Base-by-base conservation (phyloP, 1,140 invertebrate species). In the Saccostrea echinata region DNA sequence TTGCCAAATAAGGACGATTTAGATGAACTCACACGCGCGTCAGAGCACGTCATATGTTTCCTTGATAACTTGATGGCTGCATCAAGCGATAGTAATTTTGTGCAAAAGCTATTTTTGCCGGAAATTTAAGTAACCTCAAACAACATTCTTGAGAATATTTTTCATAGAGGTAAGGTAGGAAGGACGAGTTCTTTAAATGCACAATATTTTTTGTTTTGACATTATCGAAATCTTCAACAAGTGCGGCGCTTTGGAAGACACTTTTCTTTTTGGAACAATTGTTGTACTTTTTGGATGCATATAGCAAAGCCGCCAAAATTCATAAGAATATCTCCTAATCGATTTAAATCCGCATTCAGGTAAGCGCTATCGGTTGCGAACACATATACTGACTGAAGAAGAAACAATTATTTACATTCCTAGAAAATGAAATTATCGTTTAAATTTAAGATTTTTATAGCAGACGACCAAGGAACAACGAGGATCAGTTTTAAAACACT, bases 201-300 rank as follows among this genome's bases (percentile, higher is more conserved):
- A 12, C 57, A 61, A 13, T 61, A 13, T n/a, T 53, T 88, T 52
- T 53, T 88, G 51, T 84, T 88, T 55, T 52, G 76, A 8, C 84
- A 84, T 21, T 13, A 33, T 3, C 57, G 87, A 85, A 84, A 88
- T 81, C 9, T 35, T 3, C 33, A 30, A 52, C 87, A 85, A 27
- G 8, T 88, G 30, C 21, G 16, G 13, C 80, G 27, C 13, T 61
- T 85, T 4, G 87, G 83, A 3, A 18, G 83, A 13, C 87, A 88
- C n/a, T n/a, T 43, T 13, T 88, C n/a, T 84, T 85, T 82, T 84
- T 84, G 0, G 71, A 55, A 12, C 12, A 61, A 61, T n/a, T 13
- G n/a, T 13, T n/a, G 12, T 61, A 61, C 12, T 13, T 61, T 13
- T 61, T 61, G 12, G 12, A 61, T 61, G 57, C 57, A 13, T 61